Conservation (phyloP, 2,797 vertebrate genomes). For the Enteromius thamalakanensis region DNA sequence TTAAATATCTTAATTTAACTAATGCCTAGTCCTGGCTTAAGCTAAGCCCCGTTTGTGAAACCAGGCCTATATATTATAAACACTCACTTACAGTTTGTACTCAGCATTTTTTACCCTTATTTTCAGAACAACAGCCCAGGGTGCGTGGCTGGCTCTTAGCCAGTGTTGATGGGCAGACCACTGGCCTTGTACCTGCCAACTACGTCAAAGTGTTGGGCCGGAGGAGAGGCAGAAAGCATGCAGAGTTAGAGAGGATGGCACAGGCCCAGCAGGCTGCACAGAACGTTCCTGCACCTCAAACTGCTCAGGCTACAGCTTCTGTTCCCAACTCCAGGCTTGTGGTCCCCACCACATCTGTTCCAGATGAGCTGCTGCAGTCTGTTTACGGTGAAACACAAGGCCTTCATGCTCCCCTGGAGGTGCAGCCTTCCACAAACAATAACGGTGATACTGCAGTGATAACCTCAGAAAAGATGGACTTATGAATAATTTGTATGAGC, state of each 20-base stretch:
- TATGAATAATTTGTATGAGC: conserved; percentile 63
- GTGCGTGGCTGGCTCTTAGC: conserved; percentile 95
- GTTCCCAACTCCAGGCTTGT: conserved; percentile 50
- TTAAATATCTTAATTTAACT: no score
- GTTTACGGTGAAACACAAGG: conserved; percentile 79
- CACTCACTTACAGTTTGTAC: not conserved
- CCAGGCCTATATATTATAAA: not conserved
- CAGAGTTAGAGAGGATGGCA: conserved; percentile 76
- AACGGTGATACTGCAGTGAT: conserved; percentile 57
- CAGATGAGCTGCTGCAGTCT: conserved; percentile 87
- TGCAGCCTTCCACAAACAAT: conserved; percentile 47
- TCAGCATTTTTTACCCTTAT: conserved; percentile 45
- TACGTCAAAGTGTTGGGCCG: conserved; percentile 93
- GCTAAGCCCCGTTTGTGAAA: no score
- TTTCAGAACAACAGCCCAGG: conserved; percentile 90
- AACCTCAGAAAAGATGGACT: conserved; percentile 70
- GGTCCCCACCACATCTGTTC: conserved; percentile 65
- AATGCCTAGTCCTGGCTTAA: no score
- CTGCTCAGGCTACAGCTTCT: conserved; percentile 16
- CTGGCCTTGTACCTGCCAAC: conserved; percentile 92
- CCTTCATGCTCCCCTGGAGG: conserved; percentile 56
- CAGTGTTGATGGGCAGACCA: conserved; percentile 88
- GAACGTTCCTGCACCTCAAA: conserved; percentile 46
- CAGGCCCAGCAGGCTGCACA: conserved; percentile 70
- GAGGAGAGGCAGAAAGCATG: conserved; percentile 86